Percentiles rank a stretch among this genome's conserved stretches.
Conservation (phyloP, 2,797 vertebrate species). For the Ambastaia sidthimunki region DNA sequence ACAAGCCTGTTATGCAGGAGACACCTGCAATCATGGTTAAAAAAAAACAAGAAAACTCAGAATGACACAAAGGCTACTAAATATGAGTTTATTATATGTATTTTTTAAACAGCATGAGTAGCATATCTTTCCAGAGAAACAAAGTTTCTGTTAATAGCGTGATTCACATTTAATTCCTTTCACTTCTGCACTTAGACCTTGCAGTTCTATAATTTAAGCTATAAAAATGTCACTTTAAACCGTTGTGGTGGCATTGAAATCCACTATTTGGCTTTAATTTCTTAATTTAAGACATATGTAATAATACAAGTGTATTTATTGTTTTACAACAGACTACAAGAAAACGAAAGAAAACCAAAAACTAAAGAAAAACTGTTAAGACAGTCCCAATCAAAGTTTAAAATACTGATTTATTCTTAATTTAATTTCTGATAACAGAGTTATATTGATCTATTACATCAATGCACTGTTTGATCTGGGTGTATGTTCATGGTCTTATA, state of each 20-base stretch:
- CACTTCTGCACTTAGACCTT: conserved; percentile 47
- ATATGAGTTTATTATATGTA: conserved; percentile 55
- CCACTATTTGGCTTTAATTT: conserved; percentile 64
- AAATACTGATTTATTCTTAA: conserved; percentile 36
- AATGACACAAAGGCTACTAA: conserved; percentile 42
- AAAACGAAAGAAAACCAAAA: too few relatives aligned
- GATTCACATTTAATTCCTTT: conserved; percentile 48
- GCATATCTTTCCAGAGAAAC: conserved; percentile 2
- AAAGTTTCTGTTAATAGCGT: conserved; percentile 35
- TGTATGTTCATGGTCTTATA: conserved; percentile 88
- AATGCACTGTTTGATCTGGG: conserved; percentile 88
- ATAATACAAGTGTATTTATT: conserved; percentile 75
- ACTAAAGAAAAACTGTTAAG: too few relatives aligned
- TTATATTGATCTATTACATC: conserved; percentile 59
- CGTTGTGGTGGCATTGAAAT: conserved; percentile 62
- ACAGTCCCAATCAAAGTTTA: conserved; percentile 28
- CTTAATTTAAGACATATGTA: conserved; percentile 81
- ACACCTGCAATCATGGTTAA: neutral
- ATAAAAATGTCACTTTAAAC: conserved; percentile 75
- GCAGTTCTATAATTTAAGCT: conserved; percentile 70
- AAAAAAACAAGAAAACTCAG: too few relatives aligned
- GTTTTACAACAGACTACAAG: too few relatives aligned
- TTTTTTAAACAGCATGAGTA: conserved; percentile 17
- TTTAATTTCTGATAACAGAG: conserved; percentile 5
- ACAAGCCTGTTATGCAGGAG: neutral